Evolutionary conservation across 2,113 vertebrate genomes (phyloP).

Genomic region (Sinocyclocheilus grahami): DNA sequence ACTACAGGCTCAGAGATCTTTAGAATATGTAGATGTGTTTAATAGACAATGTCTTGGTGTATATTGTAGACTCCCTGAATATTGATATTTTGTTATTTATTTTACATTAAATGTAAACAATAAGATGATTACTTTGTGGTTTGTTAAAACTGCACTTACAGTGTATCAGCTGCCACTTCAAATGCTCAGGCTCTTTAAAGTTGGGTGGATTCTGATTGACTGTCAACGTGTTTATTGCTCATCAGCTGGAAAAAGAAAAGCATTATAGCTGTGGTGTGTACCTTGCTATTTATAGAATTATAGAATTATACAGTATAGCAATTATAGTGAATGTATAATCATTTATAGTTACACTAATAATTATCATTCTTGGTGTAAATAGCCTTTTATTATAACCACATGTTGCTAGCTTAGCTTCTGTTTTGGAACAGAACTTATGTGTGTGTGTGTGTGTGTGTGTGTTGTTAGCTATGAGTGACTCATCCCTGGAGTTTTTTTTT

Average conservation of each 20-base stretch:
- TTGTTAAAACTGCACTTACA: background rate
- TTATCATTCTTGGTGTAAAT: background rate
- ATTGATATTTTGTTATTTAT: background rate
- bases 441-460: constrained; percentile 35
- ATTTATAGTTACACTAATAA: background rate
- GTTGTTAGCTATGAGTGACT: constrained; percentile 51
- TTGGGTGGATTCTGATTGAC: background rate
- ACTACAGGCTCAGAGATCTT: background rate
- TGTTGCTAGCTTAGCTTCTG: background rate
- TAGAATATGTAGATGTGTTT: background rate
- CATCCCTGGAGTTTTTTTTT: constrained; percentile 45
- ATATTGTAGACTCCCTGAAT: background rate
- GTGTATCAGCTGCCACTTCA: background rate
- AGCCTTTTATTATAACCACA: background rate
- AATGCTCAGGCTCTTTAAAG: background rate
- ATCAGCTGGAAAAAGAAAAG: background rate
- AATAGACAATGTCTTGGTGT: background rate
- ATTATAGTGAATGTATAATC: background rate
- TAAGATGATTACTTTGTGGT: background rate
- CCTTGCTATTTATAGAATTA: background rate
- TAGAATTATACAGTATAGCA: background rate
- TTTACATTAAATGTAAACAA: background rate
- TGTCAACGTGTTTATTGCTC: background rate
- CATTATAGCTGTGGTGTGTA: background rate
- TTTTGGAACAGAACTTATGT: constrained; percentile 34